phyloP scores from a whole-genome alignment of 2,113 vertebrate species.

The Silurus glanis region DNA sequence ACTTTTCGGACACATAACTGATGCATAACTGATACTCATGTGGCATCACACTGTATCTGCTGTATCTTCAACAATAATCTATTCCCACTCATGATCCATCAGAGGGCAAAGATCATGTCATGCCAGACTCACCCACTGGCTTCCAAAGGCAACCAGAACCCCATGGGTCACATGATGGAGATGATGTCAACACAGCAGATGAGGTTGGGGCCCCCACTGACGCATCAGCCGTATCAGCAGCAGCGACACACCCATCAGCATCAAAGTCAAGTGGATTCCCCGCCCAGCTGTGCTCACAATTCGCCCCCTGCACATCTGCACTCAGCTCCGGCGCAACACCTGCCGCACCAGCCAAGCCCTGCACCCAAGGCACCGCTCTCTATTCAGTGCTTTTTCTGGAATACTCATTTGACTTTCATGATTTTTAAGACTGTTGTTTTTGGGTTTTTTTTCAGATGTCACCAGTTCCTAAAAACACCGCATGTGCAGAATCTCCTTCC shows the following conservation, averaged over 20 bases:
- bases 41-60: no score
- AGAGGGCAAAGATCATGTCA: slow-evolving; percentile 86
- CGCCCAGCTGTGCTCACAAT: slow-evolving; percentile 82
- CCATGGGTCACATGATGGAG: slow-evolving; percentile 93
- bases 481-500: slow-evolving; percentile 57
- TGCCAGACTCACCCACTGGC: slow-evolving; percentile 77
- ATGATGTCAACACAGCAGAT: slow-evolving; percentile 90
- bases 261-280: slow-evolving; percentile 78
- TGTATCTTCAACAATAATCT: neutral
- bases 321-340: slow-evolving; percentile 75
- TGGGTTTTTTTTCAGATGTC: slow-evolving; percentile 60
- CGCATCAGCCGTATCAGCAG: slow-evolving; percentile 76
- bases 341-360: slow-evolving; percentile 77
- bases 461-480: slow-evolving; percentile 42
- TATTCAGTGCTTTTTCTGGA: neutral
- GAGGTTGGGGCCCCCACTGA: slow-evolving; percentile 81
- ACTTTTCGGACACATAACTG: no score
- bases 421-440: neutral
- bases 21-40: no score
- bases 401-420: neutral
- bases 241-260: slow-evolving; percentile 82
- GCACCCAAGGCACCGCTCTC: slow-evolving; percentile 78
- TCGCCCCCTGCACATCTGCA: slow-evolving; percentile 85
- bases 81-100: slow-evolving; percentile 36
- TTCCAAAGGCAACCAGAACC: slow-evolving; percentile 82